Evolutionary conservation across 2,888 invertebrate genomes (phyloP), one percentile per base, ranked within the genome.

Genomic region (Salticus scenicus): DNA sequence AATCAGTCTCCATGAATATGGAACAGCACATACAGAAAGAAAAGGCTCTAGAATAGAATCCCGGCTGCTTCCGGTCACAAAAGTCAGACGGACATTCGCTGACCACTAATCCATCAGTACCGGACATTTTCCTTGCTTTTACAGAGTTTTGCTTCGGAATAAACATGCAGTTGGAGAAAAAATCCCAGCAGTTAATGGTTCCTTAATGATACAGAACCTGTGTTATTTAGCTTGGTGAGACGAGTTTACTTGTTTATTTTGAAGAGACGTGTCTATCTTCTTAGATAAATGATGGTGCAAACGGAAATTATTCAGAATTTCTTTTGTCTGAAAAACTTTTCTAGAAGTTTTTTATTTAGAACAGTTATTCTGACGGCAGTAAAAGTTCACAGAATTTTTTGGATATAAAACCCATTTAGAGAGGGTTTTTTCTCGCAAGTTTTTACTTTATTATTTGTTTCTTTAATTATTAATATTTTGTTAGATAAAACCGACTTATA

Each of bases 61-160:
- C 37, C 76, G 17, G 33, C 14, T 33, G 76, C 77, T 83, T 83
- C 83, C 83, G 83, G 83, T 83, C 83, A 83, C 76, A 77, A 57
- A 83, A 83, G 77, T 83, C 83, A 77, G 72, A 67, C 71, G 67
- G 77, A 83, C 77, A 71, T 51, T 57, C 31, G 33, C 30, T 82
- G 75, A 82, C 82, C 83, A 77, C 72, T 71, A 72, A 83, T 83
- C 83, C 83, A 77, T 83, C 83, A 83, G 72, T 24, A 33, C 30
- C 37, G 71, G 69, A 41, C 74, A 57, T 67, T 66, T 77, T 72
- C 77, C 77, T 77, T 7, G 77, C 30, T 73, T 76, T 63, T 33
- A 42, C 41, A 64, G 41, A 73, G 37, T 78, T n/a, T n/a, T n/a
- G n/a, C n/a, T n/a, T n/a, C 71, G 14, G 28, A 20, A 67, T 66